Evolutionary conservation across 1,140 invertebrate species (phyloP), one percentile per base, ranked within the genome.

Genomic region (Brachionus koreanus): DNA sequence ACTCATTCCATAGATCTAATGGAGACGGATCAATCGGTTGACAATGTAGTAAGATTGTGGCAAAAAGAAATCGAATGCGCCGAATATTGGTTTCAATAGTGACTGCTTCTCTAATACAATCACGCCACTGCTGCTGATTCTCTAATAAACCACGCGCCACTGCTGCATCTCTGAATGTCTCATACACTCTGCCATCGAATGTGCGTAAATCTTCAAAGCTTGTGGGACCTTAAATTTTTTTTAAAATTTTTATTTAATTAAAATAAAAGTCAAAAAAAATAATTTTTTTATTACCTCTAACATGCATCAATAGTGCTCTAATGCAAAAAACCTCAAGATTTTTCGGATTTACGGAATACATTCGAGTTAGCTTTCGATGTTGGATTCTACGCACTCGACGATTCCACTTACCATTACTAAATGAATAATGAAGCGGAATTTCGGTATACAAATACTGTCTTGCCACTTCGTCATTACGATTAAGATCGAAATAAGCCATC

Each of bases 21-120:
- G 63, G 25, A 7, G 25, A 35, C 25, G 63, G 63, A 67, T 35
- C 13, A 35, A 35, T 67, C 10, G 63, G 63, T 10, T 35, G n/a
- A 12, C 63, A 67, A 35, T 67, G 63, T n/a, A 67, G 29, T 37
- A 29, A n/a, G 37, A 67, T 67, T 35, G 33, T 67, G 10, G 63
- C 63, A 67, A 67, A 67, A 7, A 67, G 37, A 35, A 67, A 67
- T 5, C 63, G 25, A 29, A 67, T 67, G 13, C 35, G 29, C 10
- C 63, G 3, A 67, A 67, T 67, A 67, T 67, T 67, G 13, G 63
- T 67, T 35, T 67, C 63, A 12, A 67, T 35, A 5, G 25, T 9
- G 2, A 67, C 33, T 3, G 72, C 72, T 43, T 76, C 72, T 43
- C n/a, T 76, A 9, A 76, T 33, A 43, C 69, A 74, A 23, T 39